A percentile compares a stretch with the other conserved stretches of the same genome.
Evolutionary conservation across 2,113 vertebrate genomes (phyloP).

Genomic region (Sturnus vulgaris): DNA sequence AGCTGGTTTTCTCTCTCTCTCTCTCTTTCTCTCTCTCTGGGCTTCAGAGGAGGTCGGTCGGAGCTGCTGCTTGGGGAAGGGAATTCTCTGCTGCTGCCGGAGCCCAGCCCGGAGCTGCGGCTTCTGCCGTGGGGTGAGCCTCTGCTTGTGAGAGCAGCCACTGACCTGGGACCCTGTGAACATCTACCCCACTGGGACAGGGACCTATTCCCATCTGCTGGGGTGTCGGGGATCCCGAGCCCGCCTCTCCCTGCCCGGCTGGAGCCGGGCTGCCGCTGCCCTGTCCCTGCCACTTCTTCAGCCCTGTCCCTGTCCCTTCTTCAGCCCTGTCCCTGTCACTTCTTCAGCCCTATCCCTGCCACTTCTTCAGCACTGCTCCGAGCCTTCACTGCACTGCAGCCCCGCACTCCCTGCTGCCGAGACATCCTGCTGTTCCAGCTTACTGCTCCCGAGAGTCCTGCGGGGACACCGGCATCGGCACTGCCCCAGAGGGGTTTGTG

Average conservation of each 20-base stretch:
- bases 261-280: accelerated
- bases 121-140: accelerated
- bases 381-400: neutral
- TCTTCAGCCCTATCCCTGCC: too few species aligned
- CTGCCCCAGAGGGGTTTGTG: too few species aligned
- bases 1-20: too few species aligned
- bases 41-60: accelerated
- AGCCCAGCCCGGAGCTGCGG: neutral
- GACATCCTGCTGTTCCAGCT: too few species aligned
- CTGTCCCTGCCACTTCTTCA: neutral
- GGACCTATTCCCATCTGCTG: neutral
- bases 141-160: neutral
- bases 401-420: neutral
- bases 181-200: neutral
- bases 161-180: too few species aligned
- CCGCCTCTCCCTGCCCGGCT: neutral
- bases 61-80: too few species aligned
- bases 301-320: too few species aligned
- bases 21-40: too few species aligned
- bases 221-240: accelerated
- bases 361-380: too few species aligned
- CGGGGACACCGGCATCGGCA: too few species aligned
- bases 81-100: accelerated
- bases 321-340: too few species aligned
- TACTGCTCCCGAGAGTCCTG: neutral